Conservation (phyloP, 2,113 vertebrate species). For the Alosa alosa region DNA sequence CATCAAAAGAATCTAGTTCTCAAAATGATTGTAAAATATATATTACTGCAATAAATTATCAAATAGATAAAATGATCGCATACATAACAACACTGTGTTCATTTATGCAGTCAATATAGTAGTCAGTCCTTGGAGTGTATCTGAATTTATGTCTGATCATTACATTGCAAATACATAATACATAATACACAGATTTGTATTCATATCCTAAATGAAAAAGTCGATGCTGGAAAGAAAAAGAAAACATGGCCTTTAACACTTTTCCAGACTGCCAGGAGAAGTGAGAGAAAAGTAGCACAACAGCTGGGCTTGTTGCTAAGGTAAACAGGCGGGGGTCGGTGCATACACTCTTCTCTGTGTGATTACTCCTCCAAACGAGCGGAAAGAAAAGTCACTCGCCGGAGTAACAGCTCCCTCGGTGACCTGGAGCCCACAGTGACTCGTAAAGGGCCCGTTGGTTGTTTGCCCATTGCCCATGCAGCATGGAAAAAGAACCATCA, state of each 20-base stretch:
- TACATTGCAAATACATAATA: background rate
- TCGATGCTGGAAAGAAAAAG: conserved; percentile 24
- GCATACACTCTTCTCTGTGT: conserved; percentile 54
- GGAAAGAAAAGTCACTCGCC: conserved; percentile 69
- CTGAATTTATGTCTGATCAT: background rate
- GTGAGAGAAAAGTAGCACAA: conserved; percentile 57
- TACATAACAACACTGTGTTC: background rate
- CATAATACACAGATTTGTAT: background rate
- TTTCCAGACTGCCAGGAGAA: conserved; percentile 53
- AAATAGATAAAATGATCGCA: background rate
- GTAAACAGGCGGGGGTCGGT: conserved; percentile 61
- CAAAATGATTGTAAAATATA: background rate
- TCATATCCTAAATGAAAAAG: background rate
- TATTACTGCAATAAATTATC: background rate
- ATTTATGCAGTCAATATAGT: background rate
- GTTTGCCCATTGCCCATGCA: conserved; percentile 55
- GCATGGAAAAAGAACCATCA: conserved; percentile 50
- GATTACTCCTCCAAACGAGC: conserved; percentile 64
- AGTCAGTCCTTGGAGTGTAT: background rate
- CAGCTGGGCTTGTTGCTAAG: conserved; percentile 62
- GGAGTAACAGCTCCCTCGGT: conserved; percentile 68
- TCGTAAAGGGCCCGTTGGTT: conserved; percentile 48
- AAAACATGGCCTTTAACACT: conserved; percentile 37
- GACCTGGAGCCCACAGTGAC: conserved; percentile 50
- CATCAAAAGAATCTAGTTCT: background rate